A percentile compares a stretch with the other conserved stretches of the same genome.
These are phyloP conservation scores for Napeogenes inachia DNA, from an alignment of 2,888 invertebrate species.

Conservation along the genomic window DNA sequence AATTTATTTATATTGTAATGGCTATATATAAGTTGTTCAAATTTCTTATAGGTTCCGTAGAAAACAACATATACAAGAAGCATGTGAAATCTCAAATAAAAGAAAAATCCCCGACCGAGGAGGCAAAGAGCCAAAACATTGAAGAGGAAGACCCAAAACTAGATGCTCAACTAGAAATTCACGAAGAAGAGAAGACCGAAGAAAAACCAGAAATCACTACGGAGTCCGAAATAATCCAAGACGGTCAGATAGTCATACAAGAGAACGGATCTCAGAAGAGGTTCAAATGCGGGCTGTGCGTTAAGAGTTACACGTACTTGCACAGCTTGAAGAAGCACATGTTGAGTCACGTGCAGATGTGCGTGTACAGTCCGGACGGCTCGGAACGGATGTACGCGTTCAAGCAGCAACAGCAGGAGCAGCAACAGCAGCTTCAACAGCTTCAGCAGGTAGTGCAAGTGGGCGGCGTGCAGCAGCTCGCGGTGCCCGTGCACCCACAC, in stretches of 20 bases:
- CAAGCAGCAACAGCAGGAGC: conserved; percentile 42
- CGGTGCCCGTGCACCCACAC: conserved; percentile 64
- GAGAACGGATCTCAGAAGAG: conserved; percentile 42
- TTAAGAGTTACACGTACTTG: conserved; percentile 69
- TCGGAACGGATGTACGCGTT: conserved; percentile 32
- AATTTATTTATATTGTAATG: not conserved
- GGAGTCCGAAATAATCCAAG: conserved; percentile 16
- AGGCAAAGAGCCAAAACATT: conserved; percentile 13
- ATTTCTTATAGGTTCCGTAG: conserved; percentile 54
- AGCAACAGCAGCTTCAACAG: conserved; percentile 41
- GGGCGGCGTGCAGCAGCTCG: conserved; percentile 65
- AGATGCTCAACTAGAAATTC: conserved; percentile 11
- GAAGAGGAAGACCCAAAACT: conserved; percentile 15
- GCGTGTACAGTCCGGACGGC: conserved; percentile 32
- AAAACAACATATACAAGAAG: conserved; percentile 63
- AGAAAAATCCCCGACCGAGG: conserved; percentile 43
- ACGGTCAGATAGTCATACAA: conserved; percentile 11
- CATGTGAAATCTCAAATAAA: conserved; percentile 62
- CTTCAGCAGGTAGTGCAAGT: conserved; percentile 60
- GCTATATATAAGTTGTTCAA: conserved; percentile 4
- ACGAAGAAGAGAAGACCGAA: conserved; percentile 16
- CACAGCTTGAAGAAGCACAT: conserved; percentile 73
- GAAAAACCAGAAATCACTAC: conserved; percentile 16
- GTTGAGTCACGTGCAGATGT: conserved; percentile 59
- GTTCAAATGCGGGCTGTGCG: conserved; percentile 66